These are phyloP conservation scores for Heliopora coerulea DNA, from an alignment of 92 coral and sea anemone genomes.

Conservation along the genomic window DNA sequence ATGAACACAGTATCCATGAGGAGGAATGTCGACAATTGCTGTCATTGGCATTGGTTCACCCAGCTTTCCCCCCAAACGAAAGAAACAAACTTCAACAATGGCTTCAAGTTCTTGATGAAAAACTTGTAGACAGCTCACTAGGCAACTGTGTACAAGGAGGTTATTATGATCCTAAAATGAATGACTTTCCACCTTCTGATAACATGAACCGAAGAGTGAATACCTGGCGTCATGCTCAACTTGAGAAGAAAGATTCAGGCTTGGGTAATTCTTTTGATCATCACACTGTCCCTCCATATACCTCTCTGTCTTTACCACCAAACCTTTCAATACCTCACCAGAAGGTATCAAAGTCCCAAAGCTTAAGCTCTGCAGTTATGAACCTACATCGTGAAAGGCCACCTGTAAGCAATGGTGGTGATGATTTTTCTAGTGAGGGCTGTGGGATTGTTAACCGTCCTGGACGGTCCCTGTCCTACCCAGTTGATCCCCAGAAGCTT, in stretches of 20 bases:
- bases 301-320: conserved; percentile 16
- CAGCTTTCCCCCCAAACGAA: conserved; percentile 92
- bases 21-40: conserved; percentile 95
- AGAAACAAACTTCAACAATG: conserved; percentile 73
- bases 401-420: conserved; percentile 13
- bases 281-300: background rate
- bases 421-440: conserved; percentile 60
- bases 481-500: conserved; percentile 89
- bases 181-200: conserved; percentile 69
- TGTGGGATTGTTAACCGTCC: conserved; percentile 80
- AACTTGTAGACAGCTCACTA: conserved; percentile 58
- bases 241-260: conserved; percentile 90
- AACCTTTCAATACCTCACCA: conserved; percentile 5
- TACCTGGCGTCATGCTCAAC: conserved; percentile 82
- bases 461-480: conserved; percentile 99
- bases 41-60: conserved; percentile 97
- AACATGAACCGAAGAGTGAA: conserved; percentile 66
- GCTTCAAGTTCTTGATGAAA: conserved; percentile 89
- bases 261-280: conserved; percentile 86
- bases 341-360: conserved; percentile 24
- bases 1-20: conserved; percentile 79
- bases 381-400: conserved; percentile 10
- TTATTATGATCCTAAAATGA: conserved; percentile 40
- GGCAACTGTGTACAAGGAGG: too few relatives aligned
- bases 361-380: conserved; percentile 16